Evolutionary conservation across 2,888 invertebrate species (phyloP).

Genomic region (Apoderus coryli): DNA sequence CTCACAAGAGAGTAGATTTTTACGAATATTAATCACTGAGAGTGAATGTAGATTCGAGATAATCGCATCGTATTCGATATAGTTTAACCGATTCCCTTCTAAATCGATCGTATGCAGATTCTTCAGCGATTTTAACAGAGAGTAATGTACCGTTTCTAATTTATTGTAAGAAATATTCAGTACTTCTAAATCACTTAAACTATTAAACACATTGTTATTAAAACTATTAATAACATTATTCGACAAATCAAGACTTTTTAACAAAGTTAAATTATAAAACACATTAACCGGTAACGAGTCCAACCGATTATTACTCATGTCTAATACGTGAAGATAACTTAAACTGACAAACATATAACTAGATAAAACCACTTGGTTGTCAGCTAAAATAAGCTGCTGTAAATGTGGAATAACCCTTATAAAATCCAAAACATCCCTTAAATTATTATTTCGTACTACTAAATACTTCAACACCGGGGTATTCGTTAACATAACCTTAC

Average conservation of each 20-base stretch:
- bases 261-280: slow-evolving; percentile 20
- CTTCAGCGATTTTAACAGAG: slow-evolving; percentile 21
- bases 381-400: slow-evolving; percentile 19
- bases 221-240: slow-evolving; percentile 19
- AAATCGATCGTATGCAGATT: slow-evolving; percentile 25
- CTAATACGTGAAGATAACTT: too few relatives aligned
- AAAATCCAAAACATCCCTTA: too few relatives aligned
- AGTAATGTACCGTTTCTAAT: slow-evolving; percentile 22
- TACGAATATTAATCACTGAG: slow-evolving; percentile 25
- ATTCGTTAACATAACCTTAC: slow-evolving; percentile 12
- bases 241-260: slow-evolving; percentile 25
- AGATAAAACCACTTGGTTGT: slow-evolving; percentile 20
- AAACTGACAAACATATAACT: too few relatives aligned
- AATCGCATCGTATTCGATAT: slow-evolving; percentile 26
- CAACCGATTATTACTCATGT: slow-evolving; percentile 22
- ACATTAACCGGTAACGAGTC: slow-evolving; percentile 17
- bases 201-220: slow-evolving; percentile 19
- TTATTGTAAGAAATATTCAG: slow-evolving; percentile 27
- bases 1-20: slow-evolving; percentile 26
- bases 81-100: slow-evolving; percentile 24
- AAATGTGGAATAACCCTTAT: slow-evolving; percentile 17
- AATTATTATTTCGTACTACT: too few relatives aligned
- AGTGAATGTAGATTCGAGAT: slow-evolving; percentile 25
- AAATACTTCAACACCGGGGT: slow-evolving; percentile 15
- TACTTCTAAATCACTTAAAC: slow-evolving; percentile 21